Evolutionary conservation across 2,888 invertebrate species (phyloP).

Genomic region (Onchidella celtica): DNA sequence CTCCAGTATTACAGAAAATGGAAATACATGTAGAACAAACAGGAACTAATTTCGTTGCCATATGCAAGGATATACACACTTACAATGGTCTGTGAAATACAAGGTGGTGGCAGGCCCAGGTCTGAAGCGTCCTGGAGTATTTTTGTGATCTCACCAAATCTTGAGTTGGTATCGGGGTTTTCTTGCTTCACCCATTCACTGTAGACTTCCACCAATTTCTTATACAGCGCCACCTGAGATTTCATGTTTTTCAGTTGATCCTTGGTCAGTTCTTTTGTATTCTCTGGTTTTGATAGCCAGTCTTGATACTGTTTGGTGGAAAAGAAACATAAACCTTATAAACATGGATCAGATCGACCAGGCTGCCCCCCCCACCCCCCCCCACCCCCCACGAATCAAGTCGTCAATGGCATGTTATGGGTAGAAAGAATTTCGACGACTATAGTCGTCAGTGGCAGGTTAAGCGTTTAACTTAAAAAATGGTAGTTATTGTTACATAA

Average conservation of each 20-base stretch:
- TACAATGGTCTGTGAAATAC: slow-evolving; percentile 26
- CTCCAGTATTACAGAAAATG: too few species aligned
- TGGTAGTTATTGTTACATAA: too few species aligned
- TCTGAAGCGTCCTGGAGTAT: slow-evolving; percentile 26
- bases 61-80: too few species aligned
- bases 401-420: too few species aligned
- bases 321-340: neutral
- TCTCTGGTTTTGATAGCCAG: slow-evolving; percentile 14
- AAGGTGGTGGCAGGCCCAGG: slow-evolving; percentile 26
- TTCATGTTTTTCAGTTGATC: slow-evolving; percentile 4
- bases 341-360: too few species aligned
- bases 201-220: slow-evolving; percentile 24
- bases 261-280: slow-evolving; percentile 9
- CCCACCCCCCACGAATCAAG: too few species aligned
- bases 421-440: too few species aligned
- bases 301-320: slow-evolving; percentile 18
- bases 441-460: too few species aligned
- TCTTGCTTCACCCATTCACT: slow-evolving; percentile 22
- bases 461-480: too few species aligned
- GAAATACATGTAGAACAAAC: too few species aligned
- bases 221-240: slow-evolving; percentile 26
- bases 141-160: slow-evolving; percentile 29
- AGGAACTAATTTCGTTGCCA: too few species aligned
- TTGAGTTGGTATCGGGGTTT: neutral
- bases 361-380: too few species aligned